Conservation (phyloP, 2,797 vertebrate species). For the Macrochelys suwanniensis region DNA sequence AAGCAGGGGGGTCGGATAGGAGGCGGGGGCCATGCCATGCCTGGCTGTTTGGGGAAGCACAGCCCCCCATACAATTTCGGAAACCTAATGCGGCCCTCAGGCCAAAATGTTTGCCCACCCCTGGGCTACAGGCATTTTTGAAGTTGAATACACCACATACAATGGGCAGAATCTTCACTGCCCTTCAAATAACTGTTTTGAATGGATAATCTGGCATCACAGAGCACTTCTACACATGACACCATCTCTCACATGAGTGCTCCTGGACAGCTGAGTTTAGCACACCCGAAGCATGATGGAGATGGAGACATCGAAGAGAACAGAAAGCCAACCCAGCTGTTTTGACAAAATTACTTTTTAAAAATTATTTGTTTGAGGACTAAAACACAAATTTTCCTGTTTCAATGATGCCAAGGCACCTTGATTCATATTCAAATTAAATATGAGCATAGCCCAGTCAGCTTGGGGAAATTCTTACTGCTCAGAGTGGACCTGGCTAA, state of each 20-base stretch:
- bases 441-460: not conserved
- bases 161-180: not conserved
- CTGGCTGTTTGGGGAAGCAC: too few species aligned
- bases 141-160: not conserved
- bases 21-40: too few species aligned
- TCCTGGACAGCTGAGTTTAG: not conserved
- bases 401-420: not conserved
- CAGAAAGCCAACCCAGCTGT: not conserved
- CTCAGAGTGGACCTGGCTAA: not conserved
- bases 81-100: too few species aligned
- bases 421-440: not conserved
- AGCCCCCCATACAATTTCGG: too few species aligned
- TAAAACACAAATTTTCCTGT: not conserved
- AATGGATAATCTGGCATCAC: not conserved
- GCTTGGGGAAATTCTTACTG: not conserved
- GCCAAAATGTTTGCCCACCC: too few species aligned
- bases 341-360: not conserved
- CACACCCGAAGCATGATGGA: fast-evolving
- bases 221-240: fast-evolving
- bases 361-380: not conserved
- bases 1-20: too few species aligned
- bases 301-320: not conserved
- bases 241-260: not conserved
- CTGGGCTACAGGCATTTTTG: not conserved
- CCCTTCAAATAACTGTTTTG: not conserved